Evolutionary conservation across 2,888 invertebrate species (phyloP), one percentile per base, ranked within the genome.

Genomic region (Macrophya alboannulata): DNA sequence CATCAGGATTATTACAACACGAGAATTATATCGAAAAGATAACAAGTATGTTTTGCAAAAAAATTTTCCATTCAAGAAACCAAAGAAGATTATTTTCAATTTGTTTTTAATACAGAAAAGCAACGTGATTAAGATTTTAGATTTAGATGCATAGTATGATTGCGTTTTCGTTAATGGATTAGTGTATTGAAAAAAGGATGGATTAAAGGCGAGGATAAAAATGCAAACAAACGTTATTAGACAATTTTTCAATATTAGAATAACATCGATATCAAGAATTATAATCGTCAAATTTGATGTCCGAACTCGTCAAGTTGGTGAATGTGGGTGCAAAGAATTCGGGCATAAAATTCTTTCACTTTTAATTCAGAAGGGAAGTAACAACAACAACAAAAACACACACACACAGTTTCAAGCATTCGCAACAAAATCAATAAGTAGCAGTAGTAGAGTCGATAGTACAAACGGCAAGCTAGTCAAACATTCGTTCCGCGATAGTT

Each of bases 321-420:
- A 87, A 85, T 85, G 86, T 87, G 87, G 87, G 87, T 87, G 87
- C 85, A 81, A 79, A 83, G 84, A 81, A 62, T 71, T 10, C 83
- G 45, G 71, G 43, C 76, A 55, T 55, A 31, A 59, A 83, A 74
- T 55, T 40, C 15, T 65, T 15, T 62, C 83, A n/a, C 25, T 84
- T 84, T 84, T 55, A 43, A 71, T 31, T 17, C 10, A 43, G n/a
- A 76, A 43, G 31, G 9, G 17, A 12, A n/a, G 45, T 9, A 59
- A 55, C 17, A 59, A 79, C 37, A 17, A 40, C 31, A 79, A 55
- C 3, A 62, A 25, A 12, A 68, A 65, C 31, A 79, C 37, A 37
- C 55, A 21, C 81, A 43, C 79, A 79, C 79, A 40, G 6, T 62
- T 37, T 76, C 55, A 84, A 55, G 85, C 65, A 85, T 83, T 81